Conservation (phyloP, 2,113 vertebrate genomes). For the Salvator merianae region DNA sequence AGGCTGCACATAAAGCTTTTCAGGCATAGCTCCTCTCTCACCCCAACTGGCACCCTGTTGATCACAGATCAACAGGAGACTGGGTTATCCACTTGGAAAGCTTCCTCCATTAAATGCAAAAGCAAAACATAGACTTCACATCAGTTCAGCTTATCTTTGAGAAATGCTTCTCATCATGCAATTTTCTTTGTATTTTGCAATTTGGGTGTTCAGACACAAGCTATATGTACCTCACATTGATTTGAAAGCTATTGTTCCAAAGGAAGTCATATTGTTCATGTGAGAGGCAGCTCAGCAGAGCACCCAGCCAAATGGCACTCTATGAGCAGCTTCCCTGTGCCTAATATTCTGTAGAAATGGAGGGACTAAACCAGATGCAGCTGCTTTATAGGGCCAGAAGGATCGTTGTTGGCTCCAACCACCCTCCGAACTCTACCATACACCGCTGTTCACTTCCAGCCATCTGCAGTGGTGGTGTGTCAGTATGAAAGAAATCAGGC, state of each 20-base stretch:
- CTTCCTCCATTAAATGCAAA: not conserved
- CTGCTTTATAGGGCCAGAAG: not conserved
- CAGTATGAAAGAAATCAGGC: not conserved
- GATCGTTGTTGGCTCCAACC: not conserved
- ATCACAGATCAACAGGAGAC: not conserved
- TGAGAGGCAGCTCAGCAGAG: not conserved
- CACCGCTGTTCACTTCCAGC: no score
- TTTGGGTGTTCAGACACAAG: not conserved
- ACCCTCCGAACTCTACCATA: not conserved
- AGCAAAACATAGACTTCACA: not conserved
- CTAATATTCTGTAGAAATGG: no score
- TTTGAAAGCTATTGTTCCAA: not conserved
- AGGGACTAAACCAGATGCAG: no score
- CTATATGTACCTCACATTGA: not conserved
- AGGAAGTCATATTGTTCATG: not conserved
- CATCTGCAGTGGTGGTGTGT: not conserved
- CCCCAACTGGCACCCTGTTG: not conserved
- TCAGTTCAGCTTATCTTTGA: not conserved
- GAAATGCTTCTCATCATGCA: not conserved
- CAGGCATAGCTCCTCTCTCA: no score
- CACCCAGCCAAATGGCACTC: not conserved
- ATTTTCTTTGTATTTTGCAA: not conserved
- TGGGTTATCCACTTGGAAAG: not conserved
- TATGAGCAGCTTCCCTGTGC: not conserved
- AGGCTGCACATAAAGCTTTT: not conserved